Base-by-base conservation (phyloP, 1,140 invertebrate species). In the Drosophila oshimai region DNA sequence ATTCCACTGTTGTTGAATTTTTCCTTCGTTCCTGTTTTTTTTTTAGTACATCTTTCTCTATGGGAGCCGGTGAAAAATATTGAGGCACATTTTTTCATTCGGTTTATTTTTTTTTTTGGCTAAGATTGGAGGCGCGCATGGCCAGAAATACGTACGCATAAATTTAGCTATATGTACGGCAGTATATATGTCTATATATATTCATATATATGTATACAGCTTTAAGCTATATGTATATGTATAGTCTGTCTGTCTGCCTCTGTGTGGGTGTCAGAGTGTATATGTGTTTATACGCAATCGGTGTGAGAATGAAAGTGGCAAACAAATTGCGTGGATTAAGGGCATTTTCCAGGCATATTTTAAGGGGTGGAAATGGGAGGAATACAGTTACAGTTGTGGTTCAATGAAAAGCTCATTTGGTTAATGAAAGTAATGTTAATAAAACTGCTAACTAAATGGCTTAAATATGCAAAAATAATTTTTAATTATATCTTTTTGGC, bases 141-240 rank as follows among this genome's bases (percentile, higher is more conserved):
- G 69, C 71, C 70, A 74, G 74, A 74, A 74, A 74, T 74, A 74
- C 70, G 70, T 67, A 57, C 71, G 69, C 60, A 74, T 73, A 65
- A 65, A 64, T 64, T 74, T 64, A 49, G 70, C 61, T 62, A 62
- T 60, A 72, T 60, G 57, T 36, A 26, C 37, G 13, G 12, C 45
- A 9, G 37, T 44, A 62, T 22, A 44, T 47, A 49, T n/a, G n/a
- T n/a, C n/a, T n/a, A n/a, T n/a, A n/a, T n/a, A n/a, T n/a, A n/a
- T n/a, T n/a, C n/a, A n/a, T n/a, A n/a, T n/a, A n/a, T n/a, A n/a
- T n/a, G n/a, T 61, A 57, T 7, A 12, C 39, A 55, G 39, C 51
- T 45, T 22, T 9, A 7, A 39, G 26, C 17, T 12, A 22, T 55
- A 44, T 18, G 3, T 39, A 24, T 28, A 18, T 18, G 15, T 29